A percentile compares a stretch with the other conserved stretches of the same genome.
Evolutionary conservation across 2,888 invertebrate genomes (phyloP).

Genomic region (Deilephila elpenor): DNA sequence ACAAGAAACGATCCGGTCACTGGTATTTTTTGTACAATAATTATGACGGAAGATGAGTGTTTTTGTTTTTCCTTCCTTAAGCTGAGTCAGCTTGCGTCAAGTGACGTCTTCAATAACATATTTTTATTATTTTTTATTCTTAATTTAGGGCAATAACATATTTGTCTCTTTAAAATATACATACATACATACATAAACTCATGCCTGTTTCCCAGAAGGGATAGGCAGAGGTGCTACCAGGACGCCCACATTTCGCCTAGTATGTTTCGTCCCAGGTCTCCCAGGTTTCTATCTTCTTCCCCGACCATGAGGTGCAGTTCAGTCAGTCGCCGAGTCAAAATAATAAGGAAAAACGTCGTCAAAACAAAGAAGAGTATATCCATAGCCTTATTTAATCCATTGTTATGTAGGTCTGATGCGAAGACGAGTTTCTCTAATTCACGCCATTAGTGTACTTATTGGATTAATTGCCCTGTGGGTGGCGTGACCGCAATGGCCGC

Average conservation of each 20-base stretch:
- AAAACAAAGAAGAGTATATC: neutral
- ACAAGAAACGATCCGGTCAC: neutral
- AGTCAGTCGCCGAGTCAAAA: no score
- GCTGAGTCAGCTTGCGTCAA: neutral
- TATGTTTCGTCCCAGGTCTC: no score
- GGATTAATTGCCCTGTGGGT: slow-evolving; percentile 40
- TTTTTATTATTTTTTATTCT: no score
- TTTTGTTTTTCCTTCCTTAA: neutral
- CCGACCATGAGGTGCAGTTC: no score
- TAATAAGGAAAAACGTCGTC: no score
- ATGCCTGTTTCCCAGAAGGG: no score
- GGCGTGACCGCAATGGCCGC: slow-evolving; percentile 10
- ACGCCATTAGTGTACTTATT: slow-evolving; percentile 48
- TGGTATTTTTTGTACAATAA: neutral
- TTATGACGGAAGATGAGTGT: slow-evolving; percentile 1
- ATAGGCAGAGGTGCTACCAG: no score
- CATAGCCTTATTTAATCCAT: neutral
- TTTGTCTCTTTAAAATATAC: no score
- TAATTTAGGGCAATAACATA: no score
- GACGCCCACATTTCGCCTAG: no score
- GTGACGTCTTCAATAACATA: neutral
- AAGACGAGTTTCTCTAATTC: slow-evolving; percentile 42
- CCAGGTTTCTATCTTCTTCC: no score
- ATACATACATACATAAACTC: no score
- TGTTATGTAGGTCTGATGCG: slow-evolving; percentile 30